Evolutionary conservation across 2,113 vertebrate species (phyloP).

Genomic region (Colaptes auratus): DNA sequence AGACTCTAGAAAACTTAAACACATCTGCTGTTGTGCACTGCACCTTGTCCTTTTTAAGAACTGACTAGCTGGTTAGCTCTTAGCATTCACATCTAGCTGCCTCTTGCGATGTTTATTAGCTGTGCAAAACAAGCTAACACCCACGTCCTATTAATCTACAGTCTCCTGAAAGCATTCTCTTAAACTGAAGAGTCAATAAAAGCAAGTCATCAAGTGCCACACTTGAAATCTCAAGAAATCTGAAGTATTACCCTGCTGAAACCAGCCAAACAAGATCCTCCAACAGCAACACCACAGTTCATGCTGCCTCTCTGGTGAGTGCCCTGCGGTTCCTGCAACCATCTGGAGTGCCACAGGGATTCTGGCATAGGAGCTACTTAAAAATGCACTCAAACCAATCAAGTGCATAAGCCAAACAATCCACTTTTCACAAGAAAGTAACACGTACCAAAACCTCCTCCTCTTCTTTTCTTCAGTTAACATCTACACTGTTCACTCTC

Average conservation of each 20-base stretch:
- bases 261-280: not conserved
- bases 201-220: not conserved
- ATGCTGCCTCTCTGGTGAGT: not conserved
- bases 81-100: not conserved
- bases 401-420: not conserved
- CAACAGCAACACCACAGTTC: accelerated
- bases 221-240: not conserved
- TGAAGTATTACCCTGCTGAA: not conserved
- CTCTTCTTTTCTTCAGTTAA: not conserved
- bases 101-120: not conserved
- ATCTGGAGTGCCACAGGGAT: not conserved
- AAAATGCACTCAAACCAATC: not conserved
- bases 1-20: too few species aligned
- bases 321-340: not conserved
- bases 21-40: not conserved
- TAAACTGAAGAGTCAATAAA: not conserved
- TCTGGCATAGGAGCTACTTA: not conserved
- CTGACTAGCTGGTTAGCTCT: not conserved
- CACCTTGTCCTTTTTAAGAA: not conserved
- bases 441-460: not conserved
- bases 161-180: not conserved
- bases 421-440: not conserved
- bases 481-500: not conserved
- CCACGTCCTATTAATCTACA: not conserved
- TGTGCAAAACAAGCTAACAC: not conserved